phyloP scores from a whole-genome alignment of 2,888 invertebrate genomes.

The Eupithecia vulgata region DNA sequence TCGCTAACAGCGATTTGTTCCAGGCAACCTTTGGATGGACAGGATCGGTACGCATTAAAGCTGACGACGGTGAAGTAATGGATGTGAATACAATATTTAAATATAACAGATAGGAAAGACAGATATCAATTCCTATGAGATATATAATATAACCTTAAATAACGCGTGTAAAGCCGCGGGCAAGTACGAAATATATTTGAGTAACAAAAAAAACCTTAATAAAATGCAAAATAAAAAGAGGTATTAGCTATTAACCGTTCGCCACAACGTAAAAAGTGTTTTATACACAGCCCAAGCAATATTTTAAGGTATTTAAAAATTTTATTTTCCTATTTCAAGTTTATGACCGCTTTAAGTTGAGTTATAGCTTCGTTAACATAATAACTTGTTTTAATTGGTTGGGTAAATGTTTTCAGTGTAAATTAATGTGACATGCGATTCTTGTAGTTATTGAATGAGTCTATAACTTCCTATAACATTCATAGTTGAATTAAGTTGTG shows the following conservation, averaged over 20 bases:
- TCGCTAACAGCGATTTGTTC: no score
- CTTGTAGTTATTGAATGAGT: no score
- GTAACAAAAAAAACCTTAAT: slow-evolving; percentile 19
- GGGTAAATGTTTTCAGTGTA: slow-evolving; percentile 7
- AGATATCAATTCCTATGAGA: no score
- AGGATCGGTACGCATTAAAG: no score
- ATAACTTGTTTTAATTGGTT: slow-evolving; percentile 20
- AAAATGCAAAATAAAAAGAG: slow-evolving; percentile 28
- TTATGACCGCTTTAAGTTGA: slow-evolving; percentile 21
- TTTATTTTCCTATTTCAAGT: slow-evolving; percentile 24
- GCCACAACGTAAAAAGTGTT: slow-evolving; percentile 24
- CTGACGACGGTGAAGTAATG: no score
- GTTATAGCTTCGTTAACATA: slow-evolving; percentile 30
- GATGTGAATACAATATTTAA: no score
- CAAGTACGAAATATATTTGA: neutral
- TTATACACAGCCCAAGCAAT: slow-evolving; percentile 24
- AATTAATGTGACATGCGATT: neutral
- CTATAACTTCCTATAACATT: no score
- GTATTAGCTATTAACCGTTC: slow-evolving; percentile 26
- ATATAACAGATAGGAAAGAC: no score
- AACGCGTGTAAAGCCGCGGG: no score
- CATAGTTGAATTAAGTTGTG: no score
- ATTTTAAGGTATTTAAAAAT: slow-evolving; percentile 28
- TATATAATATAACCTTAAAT: no score
- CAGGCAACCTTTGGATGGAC: no score